Evolutionary conservation across 1,140 invertebrate species (phyloP).

Genomic region (Heterodera schachtii): DNA sequence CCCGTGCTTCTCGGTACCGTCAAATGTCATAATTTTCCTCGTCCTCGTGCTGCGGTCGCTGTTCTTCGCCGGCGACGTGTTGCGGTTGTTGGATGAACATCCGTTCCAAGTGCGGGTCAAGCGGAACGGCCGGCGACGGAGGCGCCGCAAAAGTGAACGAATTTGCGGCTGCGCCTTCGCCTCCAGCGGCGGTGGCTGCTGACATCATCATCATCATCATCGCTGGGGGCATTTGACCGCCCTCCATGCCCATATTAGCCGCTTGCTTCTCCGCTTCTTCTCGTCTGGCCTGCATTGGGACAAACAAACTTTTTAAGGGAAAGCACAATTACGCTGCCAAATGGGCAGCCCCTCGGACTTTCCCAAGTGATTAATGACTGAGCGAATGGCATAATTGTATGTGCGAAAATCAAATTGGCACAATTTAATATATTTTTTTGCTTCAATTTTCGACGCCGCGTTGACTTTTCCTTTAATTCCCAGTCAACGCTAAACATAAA

Average conservation of each 20-base stretch:
- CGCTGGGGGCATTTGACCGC: neutral
- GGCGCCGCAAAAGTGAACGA: neutral
- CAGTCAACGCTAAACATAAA: no score
- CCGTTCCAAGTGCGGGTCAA: neutral
- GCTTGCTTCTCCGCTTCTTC: constrained; percentile 38
- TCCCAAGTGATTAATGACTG: neutral
- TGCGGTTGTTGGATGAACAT: constrained; percentile 10
- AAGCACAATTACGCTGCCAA: neutral
- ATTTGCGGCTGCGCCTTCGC: neutral
- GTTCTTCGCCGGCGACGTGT: neutral
- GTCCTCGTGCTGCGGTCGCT: constrained; percentile 7
- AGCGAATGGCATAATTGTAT: neutral
- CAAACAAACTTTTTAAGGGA: neutral
- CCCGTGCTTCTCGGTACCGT: neutral
- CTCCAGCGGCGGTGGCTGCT: neutral
- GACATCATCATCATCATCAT: neutral
- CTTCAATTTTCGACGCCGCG: neutral
- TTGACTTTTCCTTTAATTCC: no score
- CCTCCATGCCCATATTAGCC: constrained; percentile 6
- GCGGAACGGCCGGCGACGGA: neutral
- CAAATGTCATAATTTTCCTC: constrained; percentile 34
- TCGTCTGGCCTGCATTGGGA: constrained; percentile 18
- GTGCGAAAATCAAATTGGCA: neutral
- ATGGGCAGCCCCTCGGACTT: neutral
- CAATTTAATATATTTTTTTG: neutral